These are phyloP conservation scores for Tauraco hartlaubi DNA, from an alignment of 2,797 vertebrate species.

Conservation along the genomic window DNA sequence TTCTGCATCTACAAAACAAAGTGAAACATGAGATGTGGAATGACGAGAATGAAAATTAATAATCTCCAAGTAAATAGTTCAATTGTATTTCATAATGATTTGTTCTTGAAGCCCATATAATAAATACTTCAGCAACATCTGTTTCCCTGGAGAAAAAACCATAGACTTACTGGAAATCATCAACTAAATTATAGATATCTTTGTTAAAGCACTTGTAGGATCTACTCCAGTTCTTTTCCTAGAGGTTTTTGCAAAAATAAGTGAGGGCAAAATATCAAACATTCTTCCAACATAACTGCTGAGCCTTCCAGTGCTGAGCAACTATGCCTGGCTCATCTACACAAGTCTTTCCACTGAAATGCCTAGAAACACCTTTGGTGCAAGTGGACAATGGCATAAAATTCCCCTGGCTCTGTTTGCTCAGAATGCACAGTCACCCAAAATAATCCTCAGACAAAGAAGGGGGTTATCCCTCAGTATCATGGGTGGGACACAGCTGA, in stretches of 20 bases:
- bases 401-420: background rate
- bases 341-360: background rate
- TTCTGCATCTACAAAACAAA: background rate
- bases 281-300: background rate
- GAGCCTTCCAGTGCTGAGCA: background rate
- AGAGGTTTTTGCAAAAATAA: background rate
- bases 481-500: background rate
- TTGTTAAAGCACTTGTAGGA: background rate
- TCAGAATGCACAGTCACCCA: background rate
- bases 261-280: background rate
- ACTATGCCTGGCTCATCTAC: background rate
- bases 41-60: background rate
- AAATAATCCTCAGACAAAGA: background rate
- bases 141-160: background rate
- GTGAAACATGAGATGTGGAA: background rate
- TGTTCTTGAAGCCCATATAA: background rate
- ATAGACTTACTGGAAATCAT: background rate
- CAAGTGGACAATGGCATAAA: background rate
- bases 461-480: background rate
- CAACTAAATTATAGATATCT: background rate
- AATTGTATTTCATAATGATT: background rate
- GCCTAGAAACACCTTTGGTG: background rate
- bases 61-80: background rate
- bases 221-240: background rate
- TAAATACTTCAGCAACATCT: background rate